Conservation (phyloP, 1,140 invertebrate species). For the Euwallacea fornicatus region DNA sequence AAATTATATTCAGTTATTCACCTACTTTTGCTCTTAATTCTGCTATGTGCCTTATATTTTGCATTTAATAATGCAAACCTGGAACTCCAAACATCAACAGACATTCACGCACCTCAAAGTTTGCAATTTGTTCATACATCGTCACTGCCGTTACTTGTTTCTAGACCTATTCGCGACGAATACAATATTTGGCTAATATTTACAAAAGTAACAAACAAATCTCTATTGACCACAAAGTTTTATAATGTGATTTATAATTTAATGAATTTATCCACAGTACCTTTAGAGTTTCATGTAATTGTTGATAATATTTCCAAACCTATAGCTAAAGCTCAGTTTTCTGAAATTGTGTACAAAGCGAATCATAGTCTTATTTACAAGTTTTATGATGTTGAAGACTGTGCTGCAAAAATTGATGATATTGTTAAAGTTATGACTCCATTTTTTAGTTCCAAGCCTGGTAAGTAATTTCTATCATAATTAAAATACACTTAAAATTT, state of each 20-base stretch:
- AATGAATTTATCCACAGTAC: conserved; percentile 51
- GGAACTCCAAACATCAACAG: no score
- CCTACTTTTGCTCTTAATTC: not conserved
- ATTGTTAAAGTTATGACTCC: conserved; percentile 71
- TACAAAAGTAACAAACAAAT: conserved; percentile 49
- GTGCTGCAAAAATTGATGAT: conserved; percentile 63
- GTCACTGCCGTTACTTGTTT: not conserved
- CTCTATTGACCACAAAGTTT: conserved; percentile 49
- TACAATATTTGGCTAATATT: conserved; percentile 53
- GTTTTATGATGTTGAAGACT: conserved; percentile 65
- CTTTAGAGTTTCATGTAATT: conserved; percentile 68
- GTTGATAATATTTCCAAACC: conserved; percentile 65
- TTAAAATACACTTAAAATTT: no score
- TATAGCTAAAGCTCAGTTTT: conserved; percentile 61
- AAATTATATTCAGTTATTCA: not conserved
- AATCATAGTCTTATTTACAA: conserved; percentile 56
- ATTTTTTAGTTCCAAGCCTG: conserved; percentile 75
- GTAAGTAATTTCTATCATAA: conserved; percentile 42
- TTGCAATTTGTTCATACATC: no score
- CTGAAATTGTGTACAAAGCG: conserved; percentile 54
- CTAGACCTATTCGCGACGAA: conserved; percentile 28
- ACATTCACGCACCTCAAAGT: no score
- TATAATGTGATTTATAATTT: conserved; percentile 48
- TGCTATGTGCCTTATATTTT: conserved; percentile 1
- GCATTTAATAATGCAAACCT: not conserved